Evolutionary conservation across 2,888 invertebrate genomes (phyloP).

Genomic region (Perizoma flavofasciatum): DNA sequence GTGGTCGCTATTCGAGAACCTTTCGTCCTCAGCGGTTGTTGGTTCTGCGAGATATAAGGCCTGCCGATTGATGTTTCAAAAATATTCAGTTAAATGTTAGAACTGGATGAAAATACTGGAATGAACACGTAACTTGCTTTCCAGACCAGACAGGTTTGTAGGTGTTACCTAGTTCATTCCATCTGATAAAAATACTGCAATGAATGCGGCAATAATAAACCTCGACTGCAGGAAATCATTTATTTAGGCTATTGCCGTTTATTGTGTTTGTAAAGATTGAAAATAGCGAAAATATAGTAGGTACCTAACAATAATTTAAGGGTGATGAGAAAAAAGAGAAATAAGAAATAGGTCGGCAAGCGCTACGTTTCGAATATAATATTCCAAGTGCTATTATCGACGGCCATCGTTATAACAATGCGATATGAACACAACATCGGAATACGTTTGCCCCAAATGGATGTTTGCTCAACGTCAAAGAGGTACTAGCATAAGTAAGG

Average conservation of each 20-base stretch:
- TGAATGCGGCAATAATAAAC: conserved; percentile 19
- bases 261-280: neutral
- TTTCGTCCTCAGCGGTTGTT: no score
- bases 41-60: no score
- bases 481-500: conserved; percentile 21
- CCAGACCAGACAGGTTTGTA: conserved; percentile 11
- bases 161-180: conserved; percentile 7
- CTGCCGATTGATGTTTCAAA: no score
- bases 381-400: neutral
- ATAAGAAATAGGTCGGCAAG: conserved; percentile 1
- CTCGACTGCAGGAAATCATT: conserved; percentile 23
- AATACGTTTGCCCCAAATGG: conserved; percentile 3
- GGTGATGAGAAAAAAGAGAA: neutral
- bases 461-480: conserved; percentile 14
- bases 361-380: neutral
- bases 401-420: neutral
- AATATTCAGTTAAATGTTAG: no score
- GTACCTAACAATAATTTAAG: no score
- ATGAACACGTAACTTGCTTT: neutral
- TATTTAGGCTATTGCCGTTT: conserved; percentile 22
- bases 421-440: neutral
- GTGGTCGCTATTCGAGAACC: no score
- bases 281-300: no score
- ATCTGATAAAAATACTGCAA: conserved; percentile 30
- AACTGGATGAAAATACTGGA: neutral